Percentiles rank a stretch among this genome's conserved stretches.
Evolutionary conservation across 2,113 vertebrate species (phyloP).

Genomic region (Gnathochromis pfefferi): DNA sequence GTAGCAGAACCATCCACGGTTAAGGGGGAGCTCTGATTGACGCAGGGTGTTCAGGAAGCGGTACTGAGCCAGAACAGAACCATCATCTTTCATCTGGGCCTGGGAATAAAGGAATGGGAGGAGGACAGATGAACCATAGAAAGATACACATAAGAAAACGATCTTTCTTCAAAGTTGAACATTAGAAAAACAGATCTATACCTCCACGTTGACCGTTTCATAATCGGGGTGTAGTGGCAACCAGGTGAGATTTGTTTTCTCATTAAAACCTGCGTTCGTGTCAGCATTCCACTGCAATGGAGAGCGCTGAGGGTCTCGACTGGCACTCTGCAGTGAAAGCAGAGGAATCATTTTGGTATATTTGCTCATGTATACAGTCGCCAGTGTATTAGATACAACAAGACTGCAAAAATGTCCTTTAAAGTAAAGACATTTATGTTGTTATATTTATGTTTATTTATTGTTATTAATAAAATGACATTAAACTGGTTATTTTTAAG

Average conservation of each 20-base stretch:
- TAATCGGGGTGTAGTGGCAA: slow-evolving; percentile 78
- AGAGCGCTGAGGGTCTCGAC: slow-evolving; percentile 77
- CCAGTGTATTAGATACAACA: background rate
- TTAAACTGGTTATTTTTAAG: background rate
- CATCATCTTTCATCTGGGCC: slow-evolving; percentile 69
- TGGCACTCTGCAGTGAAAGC: slow-evolving; percentile 54
- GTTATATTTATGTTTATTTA: background rate
- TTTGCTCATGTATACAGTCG: background rate
- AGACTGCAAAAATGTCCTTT: background rate
- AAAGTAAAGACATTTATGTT: background rate
- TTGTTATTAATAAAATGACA: background rate
- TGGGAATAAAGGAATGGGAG: slow-evolving; percentile 27
- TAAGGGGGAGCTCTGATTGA: slow-evolving; percentile 70
- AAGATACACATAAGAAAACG: background rate
- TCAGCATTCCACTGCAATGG: slow-evolving; percentile 90
- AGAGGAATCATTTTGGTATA: background rate
- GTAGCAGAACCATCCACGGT: slow-evolving; percentile 89
- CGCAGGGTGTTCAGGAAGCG: slow-evolving; percentile 75
- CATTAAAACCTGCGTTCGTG: slow-evolving; percentile 83
- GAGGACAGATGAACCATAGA: background rate
- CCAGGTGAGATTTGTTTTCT: slow-evolving; percentile 77
- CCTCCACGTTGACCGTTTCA: slow-evolving; percentile 79
- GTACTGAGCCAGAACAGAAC: slow-evolving; percentile 80
- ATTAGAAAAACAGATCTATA: slow-evolving; percentile 29
- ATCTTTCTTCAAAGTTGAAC: background rate